Percentiles rank a stretch among this genome's conserved stretches.
Conservation (phyloP, 2,797 vertebrate species). For the Cottoperca gobio region DNA sequence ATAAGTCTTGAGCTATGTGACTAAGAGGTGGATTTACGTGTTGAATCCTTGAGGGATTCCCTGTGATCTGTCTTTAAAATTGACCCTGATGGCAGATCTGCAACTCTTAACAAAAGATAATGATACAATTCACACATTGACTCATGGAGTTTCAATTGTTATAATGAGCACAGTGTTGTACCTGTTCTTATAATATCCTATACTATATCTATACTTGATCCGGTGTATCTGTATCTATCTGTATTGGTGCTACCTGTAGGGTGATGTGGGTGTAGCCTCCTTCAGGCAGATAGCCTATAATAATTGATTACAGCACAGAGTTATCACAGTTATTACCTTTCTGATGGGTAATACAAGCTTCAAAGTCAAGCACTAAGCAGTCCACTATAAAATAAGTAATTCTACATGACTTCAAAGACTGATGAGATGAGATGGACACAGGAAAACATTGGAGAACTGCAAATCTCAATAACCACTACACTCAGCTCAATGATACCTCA, state of each 20-base stretch:
- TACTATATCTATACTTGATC: neutral
- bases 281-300: constrained; percentile 11
- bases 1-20: constrained; percentile 22
- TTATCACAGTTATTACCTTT: constrained; percentile 29
- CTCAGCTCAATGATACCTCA: constrained; percentile 7
- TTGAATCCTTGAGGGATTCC: constrained; percentile 20
- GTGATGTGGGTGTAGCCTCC: neutral
- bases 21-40: constrained; percentile 28
- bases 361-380: constrained; percentile 30
- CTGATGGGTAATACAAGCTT: constrained; percentile 20
- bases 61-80: constrained; percentile 12
- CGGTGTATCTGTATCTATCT: neutral
- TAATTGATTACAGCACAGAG: constrained; percentile 34
- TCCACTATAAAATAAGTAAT: neutral
- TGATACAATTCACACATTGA: neutral
- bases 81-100: neutral
- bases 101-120: neutral
- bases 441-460: constrained; percentile 26
- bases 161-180: neutral
- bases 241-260: constrained; percentile 13
- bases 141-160: neutral
- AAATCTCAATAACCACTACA: constrained; percentile 25
- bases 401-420: constrained; percentile 7
- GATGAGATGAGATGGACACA: constrained; percentile 19
- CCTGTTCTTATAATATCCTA: neutral